Conservation (phyloP, 2,113 vertebrate species). For the Anseranas semipalmata region DNA sequence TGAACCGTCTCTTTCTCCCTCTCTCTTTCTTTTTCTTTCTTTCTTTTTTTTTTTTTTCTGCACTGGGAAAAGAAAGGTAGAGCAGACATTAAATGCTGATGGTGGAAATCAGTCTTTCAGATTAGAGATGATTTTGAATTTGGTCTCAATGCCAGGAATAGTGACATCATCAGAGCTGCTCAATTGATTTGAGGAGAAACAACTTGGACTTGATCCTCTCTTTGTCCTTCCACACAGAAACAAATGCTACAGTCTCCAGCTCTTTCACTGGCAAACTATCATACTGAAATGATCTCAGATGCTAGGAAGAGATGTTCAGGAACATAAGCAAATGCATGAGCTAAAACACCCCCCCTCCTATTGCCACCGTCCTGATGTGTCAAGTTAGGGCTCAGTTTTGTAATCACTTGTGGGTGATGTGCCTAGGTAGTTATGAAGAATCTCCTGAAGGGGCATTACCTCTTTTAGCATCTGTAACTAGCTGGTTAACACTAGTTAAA, state of each 20-base stretch:
- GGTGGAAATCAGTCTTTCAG: conserved; percentile 58
- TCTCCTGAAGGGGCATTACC: background rate
- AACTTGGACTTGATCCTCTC: background rate
- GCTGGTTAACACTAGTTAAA: background rate
- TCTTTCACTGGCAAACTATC: background rate
- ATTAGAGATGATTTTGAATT: conserved; percentile 58
- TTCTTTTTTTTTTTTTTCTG: background rate
- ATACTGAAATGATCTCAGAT: background rate
- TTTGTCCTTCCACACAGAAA: conserved; percentile 18
- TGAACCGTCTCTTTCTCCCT: background rate
- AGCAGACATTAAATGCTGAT: conserved; percentile 45
- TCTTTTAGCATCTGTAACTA: background rate
- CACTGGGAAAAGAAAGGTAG: conserved; percentile 16
- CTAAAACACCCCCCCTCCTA: background rate
- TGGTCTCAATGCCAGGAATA: conserved; percentile 16
- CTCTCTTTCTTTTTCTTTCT: background rate
- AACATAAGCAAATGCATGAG: background rate
- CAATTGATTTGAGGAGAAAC: conserved; percentile 30
- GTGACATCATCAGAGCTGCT: conserved; percentile 54
- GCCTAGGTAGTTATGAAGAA: background rate
- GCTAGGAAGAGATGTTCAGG: background rate
- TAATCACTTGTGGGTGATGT: rapidly evolving
- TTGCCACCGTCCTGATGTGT: background rate
- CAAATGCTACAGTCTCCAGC: background rate
- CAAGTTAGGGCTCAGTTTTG: background rate